These are phyloP conservation scores for Lepas anatifera DNA, from an alignment of 2,888 invertebrate species.

Conservation along the genomic window DNA sequence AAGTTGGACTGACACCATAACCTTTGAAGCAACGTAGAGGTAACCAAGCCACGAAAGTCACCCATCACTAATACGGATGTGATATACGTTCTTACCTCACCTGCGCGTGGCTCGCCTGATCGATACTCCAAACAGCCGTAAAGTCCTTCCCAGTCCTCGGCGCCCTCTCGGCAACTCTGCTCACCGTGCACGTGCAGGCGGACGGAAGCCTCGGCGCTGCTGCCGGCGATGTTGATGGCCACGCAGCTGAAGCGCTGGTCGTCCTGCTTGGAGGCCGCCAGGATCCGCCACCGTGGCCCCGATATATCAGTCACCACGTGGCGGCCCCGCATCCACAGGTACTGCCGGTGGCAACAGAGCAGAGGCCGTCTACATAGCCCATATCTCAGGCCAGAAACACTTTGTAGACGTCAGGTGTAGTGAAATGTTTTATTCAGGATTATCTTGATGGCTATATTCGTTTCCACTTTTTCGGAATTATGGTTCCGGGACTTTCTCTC, in stretches of 20 bases:
- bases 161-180: slow-evolving; percentile 40
- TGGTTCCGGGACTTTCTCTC: no score
- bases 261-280: slow-evolving; percentile 70
- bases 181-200: slow-evolving; percentile 57
- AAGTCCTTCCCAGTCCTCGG: slow-evolving; percentile 74
- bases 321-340: slow-evolving; percentile 67
- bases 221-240: slow-evolving; percentile 73
- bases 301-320: slow-evolving; percentile 61
- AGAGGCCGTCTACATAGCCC: slow-evolving; percentile 52
- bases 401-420: slow-evolving; percentile 34
- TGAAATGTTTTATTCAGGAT: background rate
- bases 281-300: slow-evolving; percentile 62
- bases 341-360: slow-evolving; percentile 30
- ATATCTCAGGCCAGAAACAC: no score
- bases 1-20: no score
- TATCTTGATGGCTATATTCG: no score
- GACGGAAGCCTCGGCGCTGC: slow-evolving; percentile 53
- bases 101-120: no score
- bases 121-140: no score
- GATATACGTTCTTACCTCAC: no score
- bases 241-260: slow-evolving; percentile 81
- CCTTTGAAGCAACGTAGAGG: no score
- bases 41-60: no score
- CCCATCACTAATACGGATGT: no score
- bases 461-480: no score